Conservation (phyloP, 2,888 invertebrate genomes). For the Ichneumoninae sp. region DNA sequence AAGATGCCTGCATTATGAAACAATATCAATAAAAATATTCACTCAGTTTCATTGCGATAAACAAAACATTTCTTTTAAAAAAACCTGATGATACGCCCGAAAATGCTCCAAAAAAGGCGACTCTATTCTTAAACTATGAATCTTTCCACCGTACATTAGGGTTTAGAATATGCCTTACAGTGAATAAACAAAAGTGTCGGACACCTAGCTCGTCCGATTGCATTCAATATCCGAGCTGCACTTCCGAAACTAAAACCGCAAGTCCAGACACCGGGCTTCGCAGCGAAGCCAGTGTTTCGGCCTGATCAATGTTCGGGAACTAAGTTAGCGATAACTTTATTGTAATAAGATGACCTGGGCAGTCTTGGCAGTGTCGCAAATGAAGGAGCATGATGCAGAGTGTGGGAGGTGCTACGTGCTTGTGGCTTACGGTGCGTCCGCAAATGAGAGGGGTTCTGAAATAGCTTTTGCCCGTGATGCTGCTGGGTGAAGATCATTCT, state of each 20-base stretch:
- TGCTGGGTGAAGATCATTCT: conserved; percentile 82
- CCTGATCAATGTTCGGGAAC: conserved; percentile 73
- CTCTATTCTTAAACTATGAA: too few species aligned
- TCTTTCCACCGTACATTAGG: background rate
- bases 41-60: too few species aligned
- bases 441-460: conserved; percentile 82
- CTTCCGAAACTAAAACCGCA: conserved; percentile 24
- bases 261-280: conserved; percentile 20
- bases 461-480: conserved; percentile 71
- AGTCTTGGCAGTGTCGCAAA: conserved; percentile 66
- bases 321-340: conserved; percentile 81
- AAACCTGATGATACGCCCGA: too few species aligned
- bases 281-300: conserved; percentile 45
- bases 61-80: too few species aligned
- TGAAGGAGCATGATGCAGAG: conserved; percentile 58
- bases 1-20: too few species aligned
- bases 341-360: conserved; percentile 80
- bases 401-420: conserved; percentile 72
- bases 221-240: conserved; percentile 47
- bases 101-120: too few species aligned
- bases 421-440: conserved; percentile 78
- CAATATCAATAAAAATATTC: too few species aligned
- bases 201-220: background rate
- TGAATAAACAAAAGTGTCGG: background rate
- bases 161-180: background rate